These are phyloP conservation scores for Cremastinae sp. DNA, from an alignment of 2,888 invertebrate genomes.

Conservation along the genomic window DNA sequence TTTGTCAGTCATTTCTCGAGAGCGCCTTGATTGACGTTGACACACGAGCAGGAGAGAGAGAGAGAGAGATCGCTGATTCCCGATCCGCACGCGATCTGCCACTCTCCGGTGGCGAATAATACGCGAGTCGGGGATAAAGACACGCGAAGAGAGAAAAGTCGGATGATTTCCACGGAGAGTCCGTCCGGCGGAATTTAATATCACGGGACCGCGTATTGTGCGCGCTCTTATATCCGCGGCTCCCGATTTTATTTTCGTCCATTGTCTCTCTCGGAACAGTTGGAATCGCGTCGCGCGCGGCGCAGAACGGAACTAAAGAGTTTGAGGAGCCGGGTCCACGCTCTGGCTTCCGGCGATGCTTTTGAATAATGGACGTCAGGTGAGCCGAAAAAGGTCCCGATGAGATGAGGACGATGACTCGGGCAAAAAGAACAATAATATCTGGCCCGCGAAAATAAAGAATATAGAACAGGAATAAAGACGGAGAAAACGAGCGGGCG, in stretches of 20 bases:
- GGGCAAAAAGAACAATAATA: slow-evolving; percentile 33
- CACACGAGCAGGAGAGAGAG: slow-evolving; percentile 11
- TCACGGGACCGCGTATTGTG: no score
- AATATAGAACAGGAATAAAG: slow-evolving; percentile 19
- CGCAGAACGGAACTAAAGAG: no score
- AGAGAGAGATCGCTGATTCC: slow-evolving; percentile 15
- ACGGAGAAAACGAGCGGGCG: slow-evolving; percentile 49
- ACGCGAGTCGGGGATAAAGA: background rate
- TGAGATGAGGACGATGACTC: slow-evolving; percentile 53
- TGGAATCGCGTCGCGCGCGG: no score
- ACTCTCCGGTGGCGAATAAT: slow-evolving; percentile 29
- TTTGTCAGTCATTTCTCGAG: slow-evolving; percentile 43
- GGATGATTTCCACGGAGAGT: no score
- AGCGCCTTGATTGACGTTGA: slow-evolving; percentile 48
- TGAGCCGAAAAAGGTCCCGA: slow-evolving; percentile 33
- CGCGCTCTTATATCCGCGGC: no score
- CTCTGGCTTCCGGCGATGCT: slow-evolving; percentile 47
- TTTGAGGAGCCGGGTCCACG: background rate
- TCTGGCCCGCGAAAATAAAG: slow-evolving; percentile 37
- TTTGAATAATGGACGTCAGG: slow-evolving; percentile 19
- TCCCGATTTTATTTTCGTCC: no score
- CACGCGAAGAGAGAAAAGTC: no score
- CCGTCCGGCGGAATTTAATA: no score
- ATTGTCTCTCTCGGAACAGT: no score
- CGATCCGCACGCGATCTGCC: slow-evolving; percentile 42